Evolutionary conservation across 1,140 invertebrate species (phyloP), one percentile per base, ranked within the genome.

Genomic region (Drosophila tsacasi): DNA sequence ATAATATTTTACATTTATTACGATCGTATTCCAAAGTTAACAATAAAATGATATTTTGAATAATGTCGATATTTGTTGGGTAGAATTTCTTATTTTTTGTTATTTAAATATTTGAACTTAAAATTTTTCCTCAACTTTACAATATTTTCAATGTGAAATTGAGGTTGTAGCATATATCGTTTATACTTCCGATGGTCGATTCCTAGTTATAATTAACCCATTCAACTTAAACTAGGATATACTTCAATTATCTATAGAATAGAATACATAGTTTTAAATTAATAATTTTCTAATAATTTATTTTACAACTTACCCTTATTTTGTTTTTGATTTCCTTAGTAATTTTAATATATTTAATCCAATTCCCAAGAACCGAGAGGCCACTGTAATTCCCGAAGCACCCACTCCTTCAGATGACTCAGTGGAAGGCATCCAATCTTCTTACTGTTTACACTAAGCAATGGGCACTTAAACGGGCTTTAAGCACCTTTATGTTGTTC

Each of bases 391-490:
- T 49, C 50, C 5, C 39, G 0, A 37, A 58, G 57, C 63, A 47
- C 23, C 73, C 64, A 76, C 74, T 60, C 42, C 17, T 55, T 47
- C 17, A 35, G 15, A 21, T 66, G 73, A 76, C 27, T 76, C 61
- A 76, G 9, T 23, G 5, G 8, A 23, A 8, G 19, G 13, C 50
- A 12, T 67, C 21, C 23, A 21, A 10, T 52, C 12, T 5, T 30
- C n/a, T 32, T 25, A 66, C 64, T 89, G 84, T 89, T 89, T 89
- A 89, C 75, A 63, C 74, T 67, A 65, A 58, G 35, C 72, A 85
- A 89, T 89, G 81, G 72, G 72, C 84, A 81, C 84, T 89, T 89
- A 81, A 90, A 90, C 63, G 67, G 57, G 63, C 64, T 89, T 81
- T 81, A 84, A 90, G 78, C 81, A 76, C 78, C 73, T 89, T 90